Base-by-base conservation (phyloP, 1,140 invertebrate genomes). In the Scaptomyza montana region DNA sequence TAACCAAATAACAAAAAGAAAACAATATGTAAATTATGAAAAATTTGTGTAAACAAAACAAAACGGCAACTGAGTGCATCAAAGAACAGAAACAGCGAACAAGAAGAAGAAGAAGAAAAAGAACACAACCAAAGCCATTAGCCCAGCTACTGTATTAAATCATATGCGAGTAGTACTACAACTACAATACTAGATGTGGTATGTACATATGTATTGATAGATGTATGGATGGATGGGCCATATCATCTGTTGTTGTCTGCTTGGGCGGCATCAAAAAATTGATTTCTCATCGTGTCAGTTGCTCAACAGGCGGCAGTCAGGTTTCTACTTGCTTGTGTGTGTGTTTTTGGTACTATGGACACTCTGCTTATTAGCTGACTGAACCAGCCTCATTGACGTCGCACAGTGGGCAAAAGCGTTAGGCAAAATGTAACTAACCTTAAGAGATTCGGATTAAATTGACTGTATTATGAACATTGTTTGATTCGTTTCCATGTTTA, bases 1-100 rank as follows among this genome's bases (percentile, higher is more conserved):
- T 50, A 65, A 67, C 54, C 64, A 77, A 70, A 54, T 19, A 74
- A 75, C 54, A 46, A 55, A 55, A 16, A 56, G 28, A 63, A 53
- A 72, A 72, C 79, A 89, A 89, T 87, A 87, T 87, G 82, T 87
- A 87, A 87, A 87, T 87, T 89, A 87, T 87, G 84, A 87, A 89
- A 25, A 89, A 59, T 81, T 82, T 87, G 75, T 79, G 82, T 87
- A 87, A 87, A 89, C 82, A 89, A 70, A 80, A 36, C 57, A 59
- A 33, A 36, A 60, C 25, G n/a, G 28, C 33, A 49, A 81, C 70
- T 78, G 82, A 89, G 84, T 89, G 82, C 82, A 87, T 87, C 82
- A 87, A 87, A 87, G 82, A 87, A 78, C 69, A 80, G 80, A 59
- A 61, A 28, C 49, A 54, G 41, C 12, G n/a, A 9, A n/a, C n/a